A percentile compares a stretch with the other conserved stretches of the same genome.
phyloP scores from a whole-genome alignment of 2,888 invertebrate genomes.

The Apotomis capreana region DNA sequence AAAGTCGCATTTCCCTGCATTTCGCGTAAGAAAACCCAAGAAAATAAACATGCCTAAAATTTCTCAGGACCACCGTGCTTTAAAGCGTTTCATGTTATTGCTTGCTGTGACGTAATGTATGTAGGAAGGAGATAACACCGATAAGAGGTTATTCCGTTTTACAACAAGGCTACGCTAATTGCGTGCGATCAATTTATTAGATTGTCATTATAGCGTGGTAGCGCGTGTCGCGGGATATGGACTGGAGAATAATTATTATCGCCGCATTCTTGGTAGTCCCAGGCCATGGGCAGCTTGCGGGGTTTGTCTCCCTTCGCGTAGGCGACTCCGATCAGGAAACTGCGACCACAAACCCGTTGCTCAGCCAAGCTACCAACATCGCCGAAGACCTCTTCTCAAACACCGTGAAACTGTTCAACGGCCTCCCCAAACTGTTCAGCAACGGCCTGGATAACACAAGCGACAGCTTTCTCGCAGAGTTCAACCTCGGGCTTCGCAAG shows the following conservation, averaged over 20 bases:
- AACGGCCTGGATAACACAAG: conserved; percentile 47
- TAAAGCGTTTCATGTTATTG: no score
- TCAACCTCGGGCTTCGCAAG: conserved; percentile 52
- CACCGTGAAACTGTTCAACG: conserved; percentile 45
- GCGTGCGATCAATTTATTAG: conserved; percentile 49
- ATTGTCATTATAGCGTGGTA: conserved; percentile 27
- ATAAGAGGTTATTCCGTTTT: conserved; percentile 19
- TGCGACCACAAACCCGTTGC: conserved; percentile 48
- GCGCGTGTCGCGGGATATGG: conserved; percentile 25
- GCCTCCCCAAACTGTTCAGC: conserved; percentile 48
- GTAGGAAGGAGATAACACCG: background rate
- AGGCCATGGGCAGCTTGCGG: conserved; percentile 48
- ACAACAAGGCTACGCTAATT: conserved; percentile 48
- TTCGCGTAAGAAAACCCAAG: no score
- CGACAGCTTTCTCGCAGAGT: conserved; percentile 52
- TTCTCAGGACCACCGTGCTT: no score
- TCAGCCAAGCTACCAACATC: conserved; percentile 45
- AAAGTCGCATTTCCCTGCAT: no score
- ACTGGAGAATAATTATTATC: conserved; percentile 17
- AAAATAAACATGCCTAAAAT: no score
- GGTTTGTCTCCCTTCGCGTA: conserved; percentile 45
- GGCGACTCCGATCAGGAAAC: conserved; percentile 41
- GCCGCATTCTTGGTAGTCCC: conserved; percentile 19
- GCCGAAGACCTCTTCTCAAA: conserved; percentile 50
- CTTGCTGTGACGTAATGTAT: no score